A percentile compares a stretch with the other conserved stretches of the same genome.
phyloP scores from a whole-genome alignment of 2,113 vertebrate genomes.

The Origma solitaria region DNA sequence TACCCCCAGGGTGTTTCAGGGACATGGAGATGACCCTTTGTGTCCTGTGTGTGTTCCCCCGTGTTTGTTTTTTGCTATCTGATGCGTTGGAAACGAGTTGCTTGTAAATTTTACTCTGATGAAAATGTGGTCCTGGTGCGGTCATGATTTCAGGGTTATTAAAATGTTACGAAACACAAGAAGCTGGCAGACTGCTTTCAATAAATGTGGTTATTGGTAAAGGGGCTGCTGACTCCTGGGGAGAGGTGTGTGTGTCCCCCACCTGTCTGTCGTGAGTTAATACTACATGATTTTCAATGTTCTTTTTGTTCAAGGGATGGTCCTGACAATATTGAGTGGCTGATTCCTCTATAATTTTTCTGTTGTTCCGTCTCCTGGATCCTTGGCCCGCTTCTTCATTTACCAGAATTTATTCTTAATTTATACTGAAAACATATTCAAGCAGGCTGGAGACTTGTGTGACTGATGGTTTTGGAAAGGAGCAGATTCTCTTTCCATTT shows the following conservation, averaged over 20 bases:
- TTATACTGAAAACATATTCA: neutral
- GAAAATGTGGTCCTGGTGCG: neutral
- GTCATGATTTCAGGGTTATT: conserved; percentile 22
- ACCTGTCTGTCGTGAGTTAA: neutral
- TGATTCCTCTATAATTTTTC: neutral
- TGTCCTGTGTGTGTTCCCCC: neutral
- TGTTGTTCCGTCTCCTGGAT: neutral
- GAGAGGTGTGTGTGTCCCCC: neutral
- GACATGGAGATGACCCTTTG: neutral
- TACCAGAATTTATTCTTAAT: neutral
- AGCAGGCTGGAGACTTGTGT: neutral
- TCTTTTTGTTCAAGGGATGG: neutral
- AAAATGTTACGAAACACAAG: neutral
- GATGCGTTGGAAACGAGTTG: neutral
- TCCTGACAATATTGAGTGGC: neutral
- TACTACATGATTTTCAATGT: neutral
- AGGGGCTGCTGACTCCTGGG: neutral
- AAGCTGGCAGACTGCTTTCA: neutral
- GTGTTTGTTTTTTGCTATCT: neutral
- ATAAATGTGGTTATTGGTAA: neutral
- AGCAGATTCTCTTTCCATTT: neutral
- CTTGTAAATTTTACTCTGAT: conserved; percentile 6
- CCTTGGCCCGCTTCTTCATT: neutral
- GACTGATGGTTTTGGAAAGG: neutral
- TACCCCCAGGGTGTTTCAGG: neutral